Base-by-base conservation (phyloP, 2,113 vertebrate genomes). In the Tylochromis polylepis region DNA sequence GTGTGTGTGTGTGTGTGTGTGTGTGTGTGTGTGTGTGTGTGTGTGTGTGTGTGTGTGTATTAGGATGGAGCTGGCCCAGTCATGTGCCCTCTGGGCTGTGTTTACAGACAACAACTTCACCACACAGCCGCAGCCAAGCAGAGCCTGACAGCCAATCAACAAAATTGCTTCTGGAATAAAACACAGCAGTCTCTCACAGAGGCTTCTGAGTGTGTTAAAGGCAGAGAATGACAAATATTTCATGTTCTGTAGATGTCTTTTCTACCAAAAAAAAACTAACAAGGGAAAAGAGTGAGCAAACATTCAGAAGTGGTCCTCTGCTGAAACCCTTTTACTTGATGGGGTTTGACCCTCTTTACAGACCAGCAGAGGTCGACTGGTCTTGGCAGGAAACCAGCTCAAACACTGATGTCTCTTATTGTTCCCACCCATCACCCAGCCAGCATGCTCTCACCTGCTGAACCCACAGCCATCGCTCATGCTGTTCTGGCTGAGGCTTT, bases 361-460 rank as follows among this genome's bases (percentile, higher is more conserved):
- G 82, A 70, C n/a, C 78, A 55, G 81, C 46, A 43, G 80, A 86
- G 89, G 87, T 88, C 88, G 91, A 89, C 78, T 85, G 88, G 78
- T 91, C 82, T 91, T 92, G 94, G 95, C 94, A 93, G 87, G 60
- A 91, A 70, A 90, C 79, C 59, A 81, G 89, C 90, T 87, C 89
- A 36, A 79, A 89, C 79, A 70, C 90, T 57, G 85, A 67, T 87
- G 88, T 82, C 88, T 91, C 89, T 90, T 60, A 89, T 88, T 93
- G 93, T 94, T 95, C 94, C 91, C 92, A 51, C 84, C 84, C 85
- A 81, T 86, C 85, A 81, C 82, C 91, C 93, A 89, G 90, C 91
- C 94, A 93, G 89, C 90, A 80, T 81, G 87, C 89, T 86, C 93
- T 95, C 95, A 94, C 95, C 95, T 95, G 95, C 91, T 95, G 93